Conservation (phyloP, 2,113 vertebrate genomes). For the Tonatia bakeri region DNA sequence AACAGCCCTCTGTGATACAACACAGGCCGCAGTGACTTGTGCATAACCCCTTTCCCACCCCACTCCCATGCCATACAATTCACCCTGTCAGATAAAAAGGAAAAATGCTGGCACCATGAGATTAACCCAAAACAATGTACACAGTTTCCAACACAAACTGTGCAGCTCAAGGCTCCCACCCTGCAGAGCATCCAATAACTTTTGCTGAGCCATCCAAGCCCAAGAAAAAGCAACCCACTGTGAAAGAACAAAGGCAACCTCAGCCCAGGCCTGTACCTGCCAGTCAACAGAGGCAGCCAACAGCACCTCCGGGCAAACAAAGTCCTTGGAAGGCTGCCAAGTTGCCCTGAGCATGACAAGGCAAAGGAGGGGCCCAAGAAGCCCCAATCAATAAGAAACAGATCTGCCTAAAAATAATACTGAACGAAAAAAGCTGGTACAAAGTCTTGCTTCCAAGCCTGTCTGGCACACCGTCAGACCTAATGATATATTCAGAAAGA, state of each 20-base stretch:
- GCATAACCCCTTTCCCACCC: not conserved
- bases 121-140: not conserved
- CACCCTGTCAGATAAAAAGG: not conserved
- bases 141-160: slow-evolving; percentile 37
- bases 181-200: slow-evolving; percentile 31
- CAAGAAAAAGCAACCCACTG: slow-evolving; percentile 32
- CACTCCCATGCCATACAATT: not conserved
- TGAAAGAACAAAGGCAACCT: slow-evolving; percentile 41
- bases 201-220: slow-evolving; percentile 45
- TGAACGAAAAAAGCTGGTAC: slow-evolving; percentile 37
- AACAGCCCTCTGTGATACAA: not conserved
- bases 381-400: slow-evolving; percentile 48
- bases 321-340: slow-evolving; percentile 26
- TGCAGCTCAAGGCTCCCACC: not conserved
- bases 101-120: not conserved
- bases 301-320: not conserved
- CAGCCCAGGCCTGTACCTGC: not conserved
- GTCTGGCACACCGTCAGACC: slow-evolving; percentile 16
- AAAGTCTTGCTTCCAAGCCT: slow-evolving; percentile 2
- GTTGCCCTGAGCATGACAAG: not conserved
- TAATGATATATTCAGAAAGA: slow-evolving; percentile 47
- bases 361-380: not conserved
- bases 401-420: slow-evolving; percentile 59
- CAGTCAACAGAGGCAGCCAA: slow-evolving; percentile 4
- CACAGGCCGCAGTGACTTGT: not conserved